Percentiles rank a stretch among this genome's conserved stretches.
phyloP scores from a whole-genome alignment of 2,888 invertebrate species.

The Keiferia lycopersicella region DNA sequence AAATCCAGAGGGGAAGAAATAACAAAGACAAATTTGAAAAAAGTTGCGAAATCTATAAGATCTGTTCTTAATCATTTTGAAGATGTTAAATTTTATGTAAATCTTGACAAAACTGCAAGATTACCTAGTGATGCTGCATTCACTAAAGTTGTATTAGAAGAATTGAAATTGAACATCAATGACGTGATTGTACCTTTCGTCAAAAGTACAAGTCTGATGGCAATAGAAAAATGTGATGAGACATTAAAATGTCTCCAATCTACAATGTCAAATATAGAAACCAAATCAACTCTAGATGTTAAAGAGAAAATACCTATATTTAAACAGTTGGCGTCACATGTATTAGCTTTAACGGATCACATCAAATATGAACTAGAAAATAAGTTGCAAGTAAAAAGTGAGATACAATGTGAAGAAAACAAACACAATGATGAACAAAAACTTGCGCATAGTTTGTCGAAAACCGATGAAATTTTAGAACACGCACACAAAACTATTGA shows the following conservation, averaged over 20 bases:
- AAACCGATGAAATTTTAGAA: not conserved
- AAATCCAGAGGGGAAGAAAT: slow-evolving; percentile 35
- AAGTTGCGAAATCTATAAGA: slow-evolving; percentile 57
- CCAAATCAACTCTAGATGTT: slow-evolving; percentile 58
- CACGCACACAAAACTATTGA: not conserved
- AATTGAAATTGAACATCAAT: slow-evolving; percentile 51
- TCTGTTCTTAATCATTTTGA: slow-evolving; percentile 71
- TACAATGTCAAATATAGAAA: slow-evolving; percentile 47
- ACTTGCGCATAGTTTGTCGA: not conserved
- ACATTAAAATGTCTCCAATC: not conserved
- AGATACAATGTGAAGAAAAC: slow-evolving; percentile 10
- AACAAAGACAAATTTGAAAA: slow-evolving; percentile 48
- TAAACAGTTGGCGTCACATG: slow-evolving; percentile 50
- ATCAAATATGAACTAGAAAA: slow-evolving; percentile 35
- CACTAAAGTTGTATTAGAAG: slow-evolving; percentile 65
- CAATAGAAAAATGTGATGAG: not conserved
- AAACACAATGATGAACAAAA: slow-evolving; percentile 30
- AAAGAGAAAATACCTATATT: slow-evolving; percentile 72
- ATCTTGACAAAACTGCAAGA: slow-evolving; percentile 73
- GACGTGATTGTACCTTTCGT: slow-evolving; percentile 42
- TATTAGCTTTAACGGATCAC: slow-evolving; percentile 42
- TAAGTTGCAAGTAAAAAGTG: slow-evolving; percentile 20
- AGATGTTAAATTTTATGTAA: slow-evolving; percentile 74
- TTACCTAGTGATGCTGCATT: slow-evolving; percentile 68
- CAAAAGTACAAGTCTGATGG: slow-evolving; percentile 33